Evolutionary conservation across 2,797 vertebrate species (phyloP), one percentile per base, ranked within the genome.

Genomic region (Anguilla megastoma): DNA sequence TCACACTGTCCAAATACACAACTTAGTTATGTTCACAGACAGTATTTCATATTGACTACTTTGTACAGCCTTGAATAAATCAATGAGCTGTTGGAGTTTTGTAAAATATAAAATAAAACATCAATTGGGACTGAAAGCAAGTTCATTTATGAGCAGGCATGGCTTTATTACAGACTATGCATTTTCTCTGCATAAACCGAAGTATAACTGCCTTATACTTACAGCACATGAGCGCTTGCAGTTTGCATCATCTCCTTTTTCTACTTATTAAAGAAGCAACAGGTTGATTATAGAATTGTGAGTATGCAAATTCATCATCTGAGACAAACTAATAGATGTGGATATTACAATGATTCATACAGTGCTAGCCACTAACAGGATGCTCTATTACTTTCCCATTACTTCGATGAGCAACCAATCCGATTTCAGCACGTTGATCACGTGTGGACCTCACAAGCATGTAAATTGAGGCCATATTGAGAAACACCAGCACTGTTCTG

Each of bases 1-100:
- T 94, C 94, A 92, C 94, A 93, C 90, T 94, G 93, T 94, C 92
- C 90, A 91, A 91, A 91, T 91, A 96, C 95, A 95, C 95, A 94
- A 94, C 92, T 93, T 14, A 69, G 63, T 94, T 92, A 90, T 90
- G 90, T 90, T 92, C 87, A 90, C 94, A 80, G 36, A 9, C n/a
- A 80, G 36, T 9, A 24, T 21, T 45, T 80, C 21, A 45, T 2
- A 48, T 21, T 21, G 33, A 4, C 76, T 14, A 14, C 74, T 79
- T 5, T 41, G 33, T 10, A 79, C 74, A 80, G 41, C 79, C 27
- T 82, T 14, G 27, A 80, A n/a, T 50, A 82, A 82, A 82, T 50
- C 45, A 45, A 82, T 21, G 41, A 1, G 27, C 33, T 48, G 5
- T 9, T 18, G 24, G 74, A n/a, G 41, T 33, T 82, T 48, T 8